Conservation (phyloP, 2,888 invertebrate genomes). For the Apotomis betuletana region DNA sequence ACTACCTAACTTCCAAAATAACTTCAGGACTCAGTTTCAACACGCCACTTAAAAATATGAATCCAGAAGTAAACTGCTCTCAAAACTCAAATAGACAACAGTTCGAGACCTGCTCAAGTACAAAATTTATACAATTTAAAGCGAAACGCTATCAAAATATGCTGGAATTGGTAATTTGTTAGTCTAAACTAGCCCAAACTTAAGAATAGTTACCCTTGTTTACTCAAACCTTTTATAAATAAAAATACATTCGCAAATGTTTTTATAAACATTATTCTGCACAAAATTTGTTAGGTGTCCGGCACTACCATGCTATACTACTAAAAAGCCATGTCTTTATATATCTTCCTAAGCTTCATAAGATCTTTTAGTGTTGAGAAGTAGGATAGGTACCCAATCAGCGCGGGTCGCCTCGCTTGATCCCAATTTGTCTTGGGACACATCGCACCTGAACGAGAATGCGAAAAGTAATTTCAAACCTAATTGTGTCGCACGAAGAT, state of each 20-base stretch:
- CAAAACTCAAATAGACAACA: no score
- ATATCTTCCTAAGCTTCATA: neutral
- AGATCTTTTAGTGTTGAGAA: neutral
- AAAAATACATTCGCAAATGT: neutral
- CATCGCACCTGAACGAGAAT: constrained; percentile 16
- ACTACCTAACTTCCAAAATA: neutral
- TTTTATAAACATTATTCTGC: constrained; percentile 21
- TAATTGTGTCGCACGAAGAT: constrained; percentile 15
- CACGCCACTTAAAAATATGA: neutral
- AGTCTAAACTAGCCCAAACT: neutral
- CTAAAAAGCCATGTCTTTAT: neutral
- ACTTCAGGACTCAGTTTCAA: neutral
- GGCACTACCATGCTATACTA: neutral
- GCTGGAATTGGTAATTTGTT: no score
- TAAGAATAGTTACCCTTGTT: neutral
- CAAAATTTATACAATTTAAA: no score
- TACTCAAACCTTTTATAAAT: neutral
- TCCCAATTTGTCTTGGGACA: constrained; percentile 30
- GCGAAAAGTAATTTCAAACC: constrained; percentile 8
- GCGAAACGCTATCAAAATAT: no score
- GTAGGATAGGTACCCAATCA: constrained; percentile 28
- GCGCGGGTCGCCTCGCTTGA: constrained; percentile 34
- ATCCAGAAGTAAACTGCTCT: neutral
- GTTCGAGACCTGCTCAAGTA: no score
- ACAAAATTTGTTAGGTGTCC: constrained; percentile 22